These are phyloP conservation scores for Macquaria australasica DNA, from an alignment of 2,113 vertebrate genomes.

Conservation along the genomic window DNA sequence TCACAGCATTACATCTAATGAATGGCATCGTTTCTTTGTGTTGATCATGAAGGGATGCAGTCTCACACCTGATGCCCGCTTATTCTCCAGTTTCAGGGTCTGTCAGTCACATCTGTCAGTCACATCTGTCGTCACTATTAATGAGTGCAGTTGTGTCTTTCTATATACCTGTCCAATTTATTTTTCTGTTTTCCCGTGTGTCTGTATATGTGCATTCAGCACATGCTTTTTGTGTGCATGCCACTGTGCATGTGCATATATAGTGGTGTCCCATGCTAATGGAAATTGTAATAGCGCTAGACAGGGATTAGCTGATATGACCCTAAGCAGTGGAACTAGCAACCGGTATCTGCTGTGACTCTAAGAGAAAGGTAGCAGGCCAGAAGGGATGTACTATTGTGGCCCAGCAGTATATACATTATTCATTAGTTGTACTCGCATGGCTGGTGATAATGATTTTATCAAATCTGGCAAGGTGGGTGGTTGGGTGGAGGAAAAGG, in stretches of 20 bases:
- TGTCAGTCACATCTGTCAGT: slow-evolving; percentile 52
- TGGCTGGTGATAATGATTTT: slow-evolving; percentile 77
- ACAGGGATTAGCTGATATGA: slow-evolving; percentile 67
- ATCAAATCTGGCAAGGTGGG: slow-evolving; percentile 77
- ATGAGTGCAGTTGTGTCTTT: slow-evolving; percentile 24
- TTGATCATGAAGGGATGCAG: slow-evolving; percentile 33
- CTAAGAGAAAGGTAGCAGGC: slow-evolving; percentile 55
- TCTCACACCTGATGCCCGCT: slow-evolving; percentile 60
- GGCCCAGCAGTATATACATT: slow-evolving; percentile 69
- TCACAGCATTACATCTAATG: slow-evolving; percentile 19
- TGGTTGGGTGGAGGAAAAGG: slow-evolving; percentile 30
- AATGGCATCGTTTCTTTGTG: slow-evolving; percentile 28
- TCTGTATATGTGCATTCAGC: slow-evolving; percentile 1
- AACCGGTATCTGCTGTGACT: slow-evolving; percentile 51
- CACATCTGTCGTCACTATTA: slow-evolving; percentile 38
- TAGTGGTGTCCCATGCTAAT: slow-evolving; percentile 51
- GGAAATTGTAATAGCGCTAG: slow-evolving; percentile 62
- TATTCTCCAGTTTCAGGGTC: slow-evolving; percentile 8
- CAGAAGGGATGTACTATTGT: slow-evolving; percentile 61
- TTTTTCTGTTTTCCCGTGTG: slow-evolving; percentile 1
- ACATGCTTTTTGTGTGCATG: slow-evolving; percentile 28
- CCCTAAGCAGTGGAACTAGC: slow-evolving; percentile 50
- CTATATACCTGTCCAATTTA: slow-evolving; percentile 27
- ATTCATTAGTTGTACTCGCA: slow-evolving; percentile 74
- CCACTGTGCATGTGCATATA: neutral